Evolutionary conservation across 2,888 invertebrate genomes (phyloP), one percentile per base, ranked within the genome.

Genomic region (Hipparchia sbordonii): DNA sequence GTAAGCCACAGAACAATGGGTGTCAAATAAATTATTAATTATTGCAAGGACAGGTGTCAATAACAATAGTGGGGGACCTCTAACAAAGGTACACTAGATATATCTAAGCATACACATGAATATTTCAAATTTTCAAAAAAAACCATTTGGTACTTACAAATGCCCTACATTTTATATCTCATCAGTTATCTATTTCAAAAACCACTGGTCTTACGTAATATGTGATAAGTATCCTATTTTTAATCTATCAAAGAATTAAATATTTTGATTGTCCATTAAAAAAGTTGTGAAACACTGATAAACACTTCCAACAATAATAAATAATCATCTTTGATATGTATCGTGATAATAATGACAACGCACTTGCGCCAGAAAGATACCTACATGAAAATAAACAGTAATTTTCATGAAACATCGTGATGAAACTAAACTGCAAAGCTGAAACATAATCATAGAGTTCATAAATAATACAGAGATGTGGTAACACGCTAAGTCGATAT

Each of bases 401-500:
- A 33, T 57, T 60, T 51, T 51, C 51, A 13, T 57, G 33, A 63
- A 51, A 10, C 63, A 63, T 48, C 23, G 5, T 39, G 39, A 39
- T 39, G 39, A 59, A 48, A 52, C 39, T 61, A 69, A 69, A 61
- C 51, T 52, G 52, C 61, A 69, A 61, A 48, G 6, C 51, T 33
- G 52, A n/a, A 69, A 61, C 71, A 71, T 71, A 70, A 68, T 71
- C 68, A 65, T 70, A 54, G 61, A 59, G 45, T 51, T 68, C 67
- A 72, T 74, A 68, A 70, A 74, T 74, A 67, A 72, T 72, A 70
- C 57, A 45, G 56, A 52, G 69, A 70, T 46, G 60, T 62, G 56
- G 63, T 70, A 69, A 71, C 78, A 79, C 78, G 78, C 80, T 80
- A 85, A 82, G 83, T 82, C 81, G 81, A 80, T 81, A 83, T 86